Conservation (phyloP, 2,113 vertebrate species). For the Podocnemis expansa region DNA sequence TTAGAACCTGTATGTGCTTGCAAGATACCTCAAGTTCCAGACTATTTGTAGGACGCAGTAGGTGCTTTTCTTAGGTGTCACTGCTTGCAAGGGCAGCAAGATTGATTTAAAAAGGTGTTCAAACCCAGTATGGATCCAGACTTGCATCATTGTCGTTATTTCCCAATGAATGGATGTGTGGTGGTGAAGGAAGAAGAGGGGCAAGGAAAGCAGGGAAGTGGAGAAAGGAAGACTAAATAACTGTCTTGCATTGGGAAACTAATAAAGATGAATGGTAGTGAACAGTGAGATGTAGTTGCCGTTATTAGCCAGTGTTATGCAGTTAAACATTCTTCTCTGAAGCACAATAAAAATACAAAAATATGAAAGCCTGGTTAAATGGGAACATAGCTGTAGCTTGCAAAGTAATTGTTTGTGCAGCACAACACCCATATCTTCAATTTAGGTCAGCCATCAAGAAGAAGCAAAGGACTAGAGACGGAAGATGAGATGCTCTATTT, state of each 20-base stretch:
- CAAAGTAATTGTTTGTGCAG: conserved; percentile 39
- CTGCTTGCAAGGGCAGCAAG: not conserved
- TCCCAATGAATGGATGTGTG: not conserved
- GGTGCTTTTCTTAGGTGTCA: not conserved
- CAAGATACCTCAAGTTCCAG: not conserved
- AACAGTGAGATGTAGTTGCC: not conserved
- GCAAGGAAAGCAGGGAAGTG: not conserved
- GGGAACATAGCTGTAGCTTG: not conserved
- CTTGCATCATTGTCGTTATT: not conserved
- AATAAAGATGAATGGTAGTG: not conserved
- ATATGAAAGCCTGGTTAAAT: not conserved
- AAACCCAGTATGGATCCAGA: not conserved
- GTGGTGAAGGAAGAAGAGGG: not conserved
- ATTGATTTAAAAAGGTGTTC: not conserved
- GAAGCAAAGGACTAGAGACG: conserved; percentile 61
- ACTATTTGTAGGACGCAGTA: not conserved
- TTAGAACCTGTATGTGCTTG: rapidly evolving
- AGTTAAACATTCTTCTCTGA: not conserved
- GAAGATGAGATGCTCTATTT: conserved; percentile 80
- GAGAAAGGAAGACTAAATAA: not conserved
- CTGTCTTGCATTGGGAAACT: not conserved
- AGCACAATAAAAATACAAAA: not conserved
- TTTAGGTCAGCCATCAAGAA: conserved; percentile 85
- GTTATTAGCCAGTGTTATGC: not conserved
- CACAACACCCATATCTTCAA: conserved; percentile 68